phyloP scores from a whole-genome alignment of 2,888 invertebrate genomes.

The Cataglyphis cursor region DNA sequence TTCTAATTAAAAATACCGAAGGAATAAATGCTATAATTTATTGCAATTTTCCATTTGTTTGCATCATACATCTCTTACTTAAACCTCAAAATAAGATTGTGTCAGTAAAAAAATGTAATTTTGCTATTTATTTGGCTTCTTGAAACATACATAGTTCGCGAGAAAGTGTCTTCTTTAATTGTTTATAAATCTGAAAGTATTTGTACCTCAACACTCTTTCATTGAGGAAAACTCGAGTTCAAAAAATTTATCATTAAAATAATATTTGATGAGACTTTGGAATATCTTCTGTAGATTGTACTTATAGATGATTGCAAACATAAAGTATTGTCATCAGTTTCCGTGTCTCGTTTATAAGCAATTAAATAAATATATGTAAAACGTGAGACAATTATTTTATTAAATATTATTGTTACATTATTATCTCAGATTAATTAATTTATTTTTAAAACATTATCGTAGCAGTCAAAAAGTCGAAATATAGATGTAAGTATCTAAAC shows the following conservation, averaged over 20 bases:
- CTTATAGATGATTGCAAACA: not conserved
- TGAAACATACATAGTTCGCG: not conserved
- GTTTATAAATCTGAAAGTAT: not conserved
- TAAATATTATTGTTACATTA: not conserved
- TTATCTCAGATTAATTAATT: not conserved
- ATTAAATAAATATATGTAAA: not conserved
- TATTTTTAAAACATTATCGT: not conserved
- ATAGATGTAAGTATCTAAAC: not conserved
- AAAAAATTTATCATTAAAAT: not conserved
- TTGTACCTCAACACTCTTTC: not conserved
- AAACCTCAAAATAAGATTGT: not conserved
- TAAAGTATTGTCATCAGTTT: not conserved
- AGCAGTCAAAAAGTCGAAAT: not conserved
- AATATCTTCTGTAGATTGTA: not conserved
- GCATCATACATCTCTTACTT: not conserved
- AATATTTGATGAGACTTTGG: not conserved
- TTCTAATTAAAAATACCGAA: not conserved
- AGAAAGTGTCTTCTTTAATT: not conserved
- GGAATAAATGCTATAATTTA: not conserved
- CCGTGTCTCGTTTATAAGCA: not conserved
- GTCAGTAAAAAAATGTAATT: not conserved
- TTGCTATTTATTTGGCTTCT: not conserved
- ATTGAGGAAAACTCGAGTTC: not conserved
- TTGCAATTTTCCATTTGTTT: not conserved
- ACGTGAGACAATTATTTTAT: not conserved